Evolutionary conservation across 2,888 invertebrate genomes (phyloP), one percentile per base, ranked within the genome.

Genomic region (Ferdinandea cuprea): DNA sequence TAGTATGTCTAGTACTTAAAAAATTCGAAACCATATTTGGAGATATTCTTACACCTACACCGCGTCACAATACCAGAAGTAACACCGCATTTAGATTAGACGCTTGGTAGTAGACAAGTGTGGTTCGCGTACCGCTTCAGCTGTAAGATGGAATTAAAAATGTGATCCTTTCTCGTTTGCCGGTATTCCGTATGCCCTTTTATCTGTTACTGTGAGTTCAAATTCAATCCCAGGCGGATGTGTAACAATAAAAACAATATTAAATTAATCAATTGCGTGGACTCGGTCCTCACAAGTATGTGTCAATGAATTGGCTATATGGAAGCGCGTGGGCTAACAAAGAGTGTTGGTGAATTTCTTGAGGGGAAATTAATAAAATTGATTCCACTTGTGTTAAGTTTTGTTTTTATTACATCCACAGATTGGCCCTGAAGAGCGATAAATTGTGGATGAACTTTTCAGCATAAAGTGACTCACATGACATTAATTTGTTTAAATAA

Each of bases 191-290:
- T 40, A 15, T 15, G 2, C 13, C 40, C 40, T 7, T 8, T 17
- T 9, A 11, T 7, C 30, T n/a, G 54, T 13, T 13, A 7, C 9
- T 48, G 21, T 63, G 30, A 21, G 28, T 56, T n/a, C 42, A n/a
- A 28, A 21, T 19, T 11, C 54, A 17, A 21, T 71, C 42, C 42
- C 54, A 72, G 66, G 72, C 83, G 83, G 83, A 83, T 78, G 78
- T 78, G 83, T 68, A 56, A 68, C 72, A 68, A 68, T 56, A 68
- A 77, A 78, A 73, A 61, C 54, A 68, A 79, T 80, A 83, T 78
- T 83, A 83, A 83, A 83, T 83, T 83, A 78, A 83, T 83, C 83
- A 73, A 48, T 68, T 68, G 78, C 77, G 81, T 81, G 77, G 77
- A 71, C 65, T n/a, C 28, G 35, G 19, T 9, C 40, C 30, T 7